Conservation (phyloP, 2,113 vertebrate genomes). For the Chloropsis cyanopogon region DNA sequence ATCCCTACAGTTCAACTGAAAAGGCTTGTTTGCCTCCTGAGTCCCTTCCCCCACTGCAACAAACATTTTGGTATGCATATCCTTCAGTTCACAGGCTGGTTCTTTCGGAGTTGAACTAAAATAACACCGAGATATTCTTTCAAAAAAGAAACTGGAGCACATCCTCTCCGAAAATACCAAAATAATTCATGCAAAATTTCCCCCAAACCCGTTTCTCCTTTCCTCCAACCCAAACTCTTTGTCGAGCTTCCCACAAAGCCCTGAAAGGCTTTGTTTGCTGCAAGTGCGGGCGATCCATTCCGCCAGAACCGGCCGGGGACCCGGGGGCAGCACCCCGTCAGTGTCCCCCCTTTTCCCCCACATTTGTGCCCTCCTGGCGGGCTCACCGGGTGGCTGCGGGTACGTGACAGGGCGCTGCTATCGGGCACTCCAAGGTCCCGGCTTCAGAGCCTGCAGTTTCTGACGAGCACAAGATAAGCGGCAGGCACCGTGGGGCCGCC, state of each 20-base stretch:
- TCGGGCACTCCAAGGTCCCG: background rate
- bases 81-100: background rate
- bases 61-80: background rate
- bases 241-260: background rate
- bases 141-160: background rate
- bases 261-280: background rate
- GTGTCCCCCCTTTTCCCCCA: rapidly evolving
- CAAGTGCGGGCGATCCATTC: background rate
- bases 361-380: rapidly evolving
- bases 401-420: background rate
- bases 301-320: background rate
- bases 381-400: background rate
- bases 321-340: background rate
- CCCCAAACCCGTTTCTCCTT: background rate
- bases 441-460: background rate
- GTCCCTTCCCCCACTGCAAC: background rate
- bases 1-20: background rate
- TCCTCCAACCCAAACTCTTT: background rate
- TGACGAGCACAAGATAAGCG: rapidly evolving
- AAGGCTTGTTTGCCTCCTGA: background rate
- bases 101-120: background rate
- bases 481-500: background rate
- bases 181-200: background rate
- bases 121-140: background rate
- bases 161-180: background rate